phyloP scores from a whole-genome alignment of 2,113 vertebrate genomes.

The Hippocampus comes region DNA sequence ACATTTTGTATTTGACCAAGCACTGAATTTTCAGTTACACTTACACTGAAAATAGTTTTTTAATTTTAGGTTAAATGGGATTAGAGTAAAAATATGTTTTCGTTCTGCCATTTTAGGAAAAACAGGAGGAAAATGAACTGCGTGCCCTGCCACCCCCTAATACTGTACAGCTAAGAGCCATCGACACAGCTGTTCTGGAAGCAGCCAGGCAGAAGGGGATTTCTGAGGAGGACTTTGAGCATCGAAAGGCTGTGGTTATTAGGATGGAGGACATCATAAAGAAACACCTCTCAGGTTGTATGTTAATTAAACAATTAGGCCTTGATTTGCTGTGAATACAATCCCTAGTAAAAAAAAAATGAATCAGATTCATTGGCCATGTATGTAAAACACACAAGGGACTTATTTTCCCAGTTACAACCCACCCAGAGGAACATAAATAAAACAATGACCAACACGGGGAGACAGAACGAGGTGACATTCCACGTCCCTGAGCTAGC shows the following conservation, averaged over 20 bases:
- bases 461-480: too few relatives aligned
- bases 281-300: slow-evolving; percentile 81
- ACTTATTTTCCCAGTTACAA: too few relatives aligned
- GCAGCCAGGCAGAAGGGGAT: slow-evolving; percentile 83
- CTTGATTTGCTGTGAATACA: too few relatives aligned
- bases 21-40: not conserved
- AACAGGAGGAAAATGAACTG: slow-evolving; percentile 95
- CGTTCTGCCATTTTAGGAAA: slow-evolving; percentile 75
- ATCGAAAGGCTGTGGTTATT: slow-evolving; percentile 79
- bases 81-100: not conserved
- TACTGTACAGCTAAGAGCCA: slow-evolving; percentile 80
- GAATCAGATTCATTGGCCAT: too few relatives aligned
- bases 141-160: slow-evolving; percentile 84
- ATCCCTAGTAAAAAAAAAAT: too few relatives aligned
- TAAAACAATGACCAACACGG: too few relatives aligned
- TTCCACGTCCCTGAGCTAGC: too few relatives aligned
- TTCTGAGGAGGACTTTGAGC: slow-evolving; percentile 85
- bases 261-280: slow-evolving; percentile 89
- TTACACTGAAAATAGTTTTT: not conserved
- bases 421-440: too few relatives aligned
- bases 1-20: not conserved
- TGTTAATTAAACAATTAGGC: not conserved
- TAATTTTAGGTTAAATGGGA: not conserved
- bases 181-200: slow-evolving; percentile 81
- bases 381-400: too few relatives aligned